Percentiles rank a stretch among this genome's conserved stretches.
Conservation (phyloP, 2,113 vertebrate genomes). For the Perca fluviatilis region DNA sequence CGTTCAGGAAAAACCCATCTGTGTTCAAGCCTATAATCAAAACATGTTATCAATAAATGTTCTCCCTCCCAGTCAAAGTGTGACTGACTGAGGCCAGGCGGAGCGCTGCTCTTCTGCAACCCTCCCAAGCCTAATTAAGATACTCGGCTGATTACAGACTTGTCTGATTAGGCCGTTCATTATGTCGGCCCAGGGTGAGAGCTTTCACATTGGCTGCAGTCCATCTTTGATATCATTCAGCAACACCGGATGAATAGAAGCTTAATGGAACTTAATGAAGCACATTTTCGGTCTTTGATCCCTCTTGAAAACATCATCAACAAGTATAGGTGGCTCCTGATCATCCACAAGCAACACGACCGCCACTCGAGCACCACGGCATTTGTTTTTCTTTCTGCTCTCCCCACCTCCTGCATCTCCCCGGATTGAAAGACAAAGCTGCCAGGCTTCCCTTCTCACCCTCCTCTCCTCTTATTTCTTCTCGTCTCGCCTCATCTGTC, state of each 20-base stretch:
- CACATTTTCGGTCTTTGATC: conserved; percentile 41
- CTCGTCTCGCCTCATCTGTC: conserved; percentile 74
- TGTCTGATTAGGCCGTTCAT: conserved; percentile 57
- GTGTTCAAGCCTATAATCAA: conserved; percentile 8
- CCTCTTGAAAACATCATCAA: conserved; percentile 42
- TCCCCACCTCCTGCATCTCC: conserved; percentile 43
- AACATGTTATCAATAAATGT: conserved; percentile 28
- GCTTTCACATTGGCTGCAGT: conserved; percentile 44
- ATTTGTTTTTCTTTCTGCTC: background rate
- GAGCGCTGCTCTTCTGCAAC: conserved; percentile 41
- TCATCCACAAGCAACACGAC: conserved; percentile 20
- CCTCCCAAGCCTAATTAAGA: conserved; percentile 65
- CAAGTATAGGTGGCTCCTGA: conserved; percentile 36
- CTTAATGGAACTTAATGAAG: conserved; percentile 61
- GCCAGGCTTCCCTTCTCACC: conserved; percentile 58
- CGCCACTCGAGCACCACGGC: conserved; percentile 9
- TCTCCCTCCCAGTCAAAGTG: conserved; percentile 4
- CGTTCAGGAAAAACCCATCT: background rate
- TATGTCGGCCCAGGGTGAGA: conserved; percentile 49
- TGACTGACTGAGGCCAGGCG: conserved; percentile 44
- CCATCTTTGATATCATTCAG: conserved; percentile 31
- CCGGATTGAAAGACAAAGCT: conserved; percentile 61
- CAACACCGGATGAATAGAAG: conserved; percentile 24
- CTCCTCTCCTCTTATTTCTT: conserved; percentile 52
- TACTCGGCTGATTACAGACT: conserved; percentile 55